Conservation (phyloP, 1,140 invertebrate genomes). For the Atta cephalotes region DNA sequence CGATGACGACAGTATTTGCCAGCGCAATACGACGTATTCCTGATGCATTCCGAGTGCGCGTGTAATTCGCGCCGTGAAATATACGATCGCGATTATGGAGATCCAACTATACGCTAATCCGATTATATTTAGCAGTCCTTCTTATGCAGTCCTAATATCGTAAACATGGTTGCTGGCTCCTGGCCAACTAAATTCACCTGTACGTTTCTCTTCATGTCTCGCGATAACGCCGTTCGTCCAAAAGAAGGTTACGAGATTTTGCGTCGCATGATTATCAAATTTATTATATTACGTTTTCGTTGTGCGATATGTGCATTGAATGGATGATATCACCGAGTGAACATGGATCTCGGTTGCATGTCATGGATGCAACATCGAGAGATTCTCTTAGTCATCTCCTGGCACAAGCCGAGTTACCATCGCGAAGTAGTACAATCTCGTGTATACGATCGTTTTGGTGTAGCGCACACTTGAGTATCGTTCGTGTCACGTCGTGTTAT, state of each 20-base stretch:
- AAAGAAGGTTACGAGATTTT: slow-evolving; percentile 26
- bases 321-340: background rate
- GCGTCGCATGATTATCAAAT: slow-evolving; percentile 47
- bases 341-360: slow-evolving; percentile 44
- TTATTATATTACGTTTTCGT: slow-evolving; percentile 56
- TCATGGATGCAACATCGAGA: slow-evolving; percentile 45
- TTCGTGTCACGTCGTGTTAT: slow-evolving; percentile 26
- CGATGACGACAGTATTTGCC: slow-evolving; percentile 38
- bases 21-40: background rate
- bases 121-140: slow-evolving; percentile 43
- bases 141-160: slow-evolving; percentile 17
- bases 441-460: slow-evolving; percentile 27
- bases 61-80: slow-evolving; percentile 3
- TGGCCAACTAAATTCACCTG: slow-evolving; percentile 8
- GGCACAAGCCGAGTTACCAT: slow-evolving; percentile 54
- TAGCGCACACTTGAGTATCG: slow-evolving; percentile 5
- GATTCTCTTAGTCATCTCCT: slow-evolving; percentile 64
- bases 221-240: background rate
- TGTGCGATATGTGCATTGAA: background rate
- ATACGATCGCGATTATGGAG: slow-evolving; percentile 12
- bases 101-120: slow-evolving; percentile 17
- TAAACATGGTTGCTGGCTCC: background rate
- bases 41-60: background rate
- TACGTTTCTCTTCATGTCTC: background rate
- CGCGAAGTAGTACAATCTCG: slow-evolving; percentile 59